A percentile compares a stretch with the other conserved stretches of the same genome.
phyloP scores from a whole-genome alignment of 2,888 invertebrate species.

The Macrophya annulata region DNA sequence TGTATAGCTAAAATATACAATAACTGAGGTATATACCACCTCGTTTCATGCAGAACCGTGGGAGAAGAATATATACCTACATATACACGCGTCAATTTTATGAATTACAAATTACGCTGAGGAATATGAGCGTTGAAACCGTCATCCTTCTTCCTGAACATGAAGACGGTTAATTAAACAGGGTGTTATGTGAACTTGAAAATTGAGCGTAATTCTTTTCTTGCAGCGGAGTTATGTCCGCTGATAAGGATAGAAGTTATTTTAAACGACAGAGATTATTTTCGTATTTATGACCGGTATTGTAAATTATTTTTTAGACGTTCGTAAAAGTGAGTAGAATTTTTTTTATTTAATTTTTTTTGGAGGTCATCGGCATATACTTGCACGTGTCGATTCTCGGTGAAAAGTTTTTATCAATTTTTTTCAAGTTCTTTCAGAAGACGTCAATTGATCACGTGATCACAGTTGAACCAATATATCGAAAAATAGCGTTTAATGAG shows the following conservation, averaged over 20 bases:
- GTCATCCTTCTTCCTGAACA: neutral
- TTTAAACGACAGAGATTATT: neutral
- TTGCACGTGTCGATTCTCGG: neutral
- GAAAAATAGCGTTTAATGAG: neutral
- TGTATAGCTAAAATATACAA: neutral
- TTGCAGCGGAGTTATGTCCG: neutral
- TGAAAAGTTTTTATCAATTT: neutral
- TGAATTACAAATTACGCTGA: constrained; percentile 1
- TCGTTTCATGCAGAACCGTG: neutral
- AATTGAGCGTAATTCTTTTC: neutral
- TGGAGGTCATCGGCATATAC: neutral
- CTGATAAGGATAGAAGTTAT: neutral
- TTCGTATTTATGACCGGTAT: neutral
- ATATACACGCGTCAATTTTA: neutral
- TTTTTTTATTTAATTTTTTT: too few species aligned
- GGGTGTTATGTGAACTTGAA: constrained; percentile 23
- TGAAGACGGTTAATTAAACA: neutral
- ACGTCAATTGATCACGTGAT: neutral
- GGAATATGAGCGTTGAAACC: neutral
- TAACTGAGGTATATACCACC: neutral
- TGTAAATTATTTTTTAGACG: neutral
- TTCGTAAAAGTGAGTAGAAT: neutral
- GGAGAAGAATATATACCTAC: neutral
- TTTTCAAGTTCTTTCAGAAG: too few species aligned
- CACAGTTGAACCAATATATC: neutral